These are phyloP conservation scores for Austrolebias charrua DNA, from an alignment of 2,797 vertebrate genomes.

Conservation along the genomic window DNA sequence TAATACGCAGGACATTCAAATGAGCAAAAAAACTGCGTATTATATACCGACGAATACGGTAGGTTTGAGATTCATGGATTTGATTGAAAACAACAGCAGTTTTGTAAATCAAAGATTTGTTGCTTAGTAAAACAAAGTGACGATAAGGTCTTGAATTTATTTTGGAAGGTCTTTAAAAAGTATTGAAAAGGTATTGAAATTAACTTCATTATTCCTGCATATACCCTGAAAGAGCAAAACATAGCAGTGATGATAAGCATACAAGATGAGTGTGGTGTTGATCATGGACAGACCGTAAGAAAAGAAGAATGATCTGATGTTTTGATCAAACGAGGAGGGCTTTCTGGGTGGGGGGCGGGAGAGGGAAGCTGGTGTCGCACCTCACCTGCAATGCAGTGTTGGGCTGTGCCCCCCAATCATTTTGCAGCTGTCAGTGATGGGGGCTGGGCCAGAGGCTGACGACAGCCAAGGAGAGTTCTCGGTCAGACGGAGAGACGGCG, in stretches of 20 bases:
- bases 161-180: too few species aligned
- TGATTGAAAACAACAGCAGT: too few species aligned
- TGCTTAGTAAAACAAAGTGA: too few species aligned
- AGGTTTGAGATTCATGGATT: too few species aligned
- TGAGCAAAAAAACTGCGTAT: too few species aligned
- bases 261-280: background rate
- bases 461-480: constrained; percentile 77
- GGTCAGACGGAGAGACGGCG: constrained; percentile 50
- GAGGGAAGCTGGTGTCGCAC: constrained; percentile 52
- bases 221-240: too few species aligned
- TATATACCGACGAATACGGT: too few species aligned
- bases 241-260: constrained; percentile 12
- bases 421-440: constrained; percentile 44
- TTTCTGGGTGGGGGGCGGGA: background rate
- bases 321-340: constrained; percentile 57
- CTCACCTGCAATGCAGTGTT: constrained; percentile 95
- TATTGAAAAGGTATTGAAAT: too few species aligned
- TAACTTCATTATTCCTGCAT: too few species aligned
- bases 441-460: constrained; percentile 71
- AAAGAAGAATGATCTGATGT: constrained; percentile 25
- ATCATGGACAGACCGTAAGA: constrained; percentile 32
- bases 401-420: constrained; percentile 80
- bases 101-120: too few species aligned
- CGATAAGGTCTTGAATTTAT: too few species aligned
- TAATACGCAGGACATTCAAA: too few species aligned